Conservation (phyloP, 1,140 invertebrate species). For the Heliconius congener region DNA sequence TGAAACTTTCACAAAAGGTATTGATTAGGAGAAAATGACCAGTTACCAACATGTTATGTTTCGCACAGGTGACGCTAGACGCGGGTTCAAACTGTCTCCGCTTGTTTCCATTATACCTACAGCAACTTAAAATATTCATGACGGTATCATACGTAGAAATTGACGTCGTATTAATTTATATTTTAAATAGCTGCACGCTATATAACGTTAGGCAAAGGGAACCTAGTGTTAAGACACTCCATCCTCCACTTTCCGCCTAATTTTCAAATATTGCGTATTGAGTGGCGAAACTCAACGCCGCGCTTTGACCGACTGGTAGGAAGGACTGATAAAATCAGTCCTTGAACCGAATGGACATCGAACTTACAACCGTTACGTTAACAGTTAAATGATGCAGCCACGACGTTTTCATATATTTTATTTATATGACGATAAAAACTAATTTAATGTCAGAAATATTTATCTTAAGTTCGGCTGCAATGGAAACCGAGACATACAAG, state of each 20-base stretch:
- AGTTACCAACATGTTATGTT: constrained; percentile 30
- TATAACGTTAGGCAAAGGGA: neutral
- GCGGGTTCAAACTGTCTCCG: constrained; percentile 29
- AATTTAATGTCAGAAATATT: neutral
- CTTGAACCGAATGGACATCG: no score
- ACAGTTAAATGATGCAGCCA: no score
- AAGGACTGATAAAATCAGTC: no score
- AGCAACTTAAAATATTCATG: no score
- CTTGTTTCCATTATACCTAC: constrained; percentile 21
- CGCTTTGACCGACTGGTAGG: neutral
- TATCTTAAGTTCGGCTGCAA: neutral
- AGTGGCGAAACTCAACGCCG: neutral
- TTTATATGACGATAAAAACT: no score
- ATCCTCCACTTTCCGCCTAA: neutral
- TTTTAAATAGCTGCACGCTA: no score
- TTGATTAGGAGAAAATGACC: constrained; percentile 22
- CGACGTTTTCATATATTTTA: no score
- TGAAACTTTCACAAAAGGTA: constrained; percentile 17
- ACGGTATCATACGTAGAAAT: no score
- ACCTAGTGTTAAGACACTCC: neutral
- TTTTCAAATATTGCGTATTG: neutral
- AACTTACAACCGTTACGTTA: no score
- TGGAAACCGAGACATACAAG: constrained; percentile 15
- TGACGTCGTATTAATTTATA: no score
- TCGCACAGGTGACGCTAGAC: constrained; percentile 37